Base-by-base conservation (phyloP, 1,140 invertebrate genomes). In the Drosophila ercepeae region DNA sequence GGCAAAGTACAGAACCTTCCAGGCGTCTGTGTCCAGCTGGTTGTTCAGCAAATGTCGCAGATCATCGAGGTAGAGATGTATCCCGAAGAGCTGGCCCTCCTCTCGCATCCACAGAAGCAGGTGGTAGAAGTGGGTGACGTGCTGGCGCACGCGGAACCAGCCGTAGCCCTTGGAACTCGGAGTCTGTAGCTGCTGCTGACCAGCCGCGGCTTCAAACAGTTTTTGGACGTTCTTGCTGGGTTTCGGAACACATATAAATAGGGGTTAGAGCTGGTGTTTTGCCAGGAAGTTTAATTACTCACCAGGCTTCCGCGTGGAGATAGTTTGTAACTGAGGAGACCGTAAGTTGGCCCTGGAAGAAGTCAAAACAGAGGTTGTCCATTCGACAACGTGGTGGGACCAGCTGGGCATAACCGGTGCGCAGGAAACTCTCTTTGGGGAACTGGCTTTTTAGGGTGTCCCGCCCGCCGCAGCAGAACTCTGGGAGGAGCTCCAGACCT, bases 111-210 rank as follows among this genome's bases (percentile, higher is more conserved):
- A 14, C 7, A 18, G 46, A 7, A 91, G 8, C 23, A 86, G 19
- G 42, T 91, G 76, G n/a, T 83, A 81, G n/a, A 77, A 67, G 13
- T 90, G 67, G 2, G 88, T 91, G 0, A 91, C 75, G 50, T 89
- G 70, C 14, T 73, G 74, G 1, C 81, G 81, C 8, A 32, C 4
- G 4, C n/a, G 45, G 34, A 41, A 81, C 81, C 81, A 84, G 7
- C 44, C 36, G 3, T 27, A 18, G 18, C 21, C 25, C 51, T 11
- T n/a, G 27, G 19, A 23, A 16, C 13, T 14, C 4, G 11, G 44
- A 18, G 3, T 4, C 39, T 67, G 59, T 27, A 88, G 23, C 18
- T 86, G 77, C 9, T 89, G 69, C 21, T 84, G 67, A 19, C 63
- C 75, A 1, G 18, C 59, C 14, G 55, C 68, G 11, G 68, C 72